phyloP scores from a whole-genome alignment of 2,113 vertebrate species.

The Zosterops japonicus region DNA sequence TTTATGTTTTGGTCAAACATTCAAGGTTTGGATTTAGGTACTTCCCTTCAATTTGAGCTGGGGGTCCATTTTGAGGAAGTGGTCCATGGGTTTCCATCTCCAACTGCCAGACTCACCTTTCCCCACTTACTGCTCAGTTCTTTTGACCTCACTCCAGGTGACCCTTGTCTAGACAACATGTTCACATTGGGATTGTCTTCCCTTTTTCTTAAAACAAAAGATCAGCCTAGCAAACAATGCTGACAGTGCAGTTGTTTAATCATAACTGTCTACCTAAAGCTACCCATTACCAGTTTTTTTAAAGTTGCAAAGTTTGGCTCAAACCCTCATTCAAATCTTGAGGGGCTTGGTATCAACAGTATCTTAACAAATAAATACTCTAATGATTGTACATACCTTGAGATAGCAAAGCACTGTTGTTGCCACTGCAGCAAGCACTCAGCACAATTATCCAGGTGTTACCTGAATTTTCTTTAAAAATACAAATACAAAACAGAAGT shows the following conservation, averaged over 20 bases:
- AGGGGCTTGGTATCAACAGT: not conserved
- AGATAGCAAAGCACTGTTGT: accelerated
- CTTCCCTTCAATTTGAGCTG: not conserved
- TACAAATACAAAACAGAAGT: not conserved
- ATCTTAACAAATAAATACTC: not conserved
- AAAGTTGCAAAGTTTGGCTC: not conserved
- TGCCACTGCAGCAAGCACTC: accelerated
- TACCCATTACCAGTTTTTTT: not conserved
- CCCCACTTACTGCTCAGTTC: not conserved
- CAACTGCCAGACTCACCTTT: not conserved
- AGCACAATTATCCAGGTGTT: accelerated
- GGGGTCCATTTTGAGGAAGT: not conserved
- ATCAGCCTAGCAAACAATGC: not conserved
- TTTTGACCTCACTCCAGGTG: not conserved
- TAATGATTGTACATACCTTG: not conserved
- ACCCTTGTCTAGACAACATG: not conserved
- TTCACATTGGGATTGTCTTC: not conserved
- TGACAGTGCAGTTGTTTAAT: not conserved
- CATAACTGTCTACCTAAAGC: not conserved
- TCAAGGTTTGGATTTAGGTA: not conserved
- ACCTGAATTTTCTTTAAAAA: not conserved
- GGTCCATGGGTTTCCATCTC: not conserved
- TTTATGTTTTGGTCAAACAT: not conserved
- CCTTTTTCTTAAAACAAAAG: not conserved
- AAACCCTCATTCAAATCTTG: not conserved